Evolutionary conservation across 2,888 invertebrate species (phyloP).

Genomic region (Cataglyphis cursor): DNA sequence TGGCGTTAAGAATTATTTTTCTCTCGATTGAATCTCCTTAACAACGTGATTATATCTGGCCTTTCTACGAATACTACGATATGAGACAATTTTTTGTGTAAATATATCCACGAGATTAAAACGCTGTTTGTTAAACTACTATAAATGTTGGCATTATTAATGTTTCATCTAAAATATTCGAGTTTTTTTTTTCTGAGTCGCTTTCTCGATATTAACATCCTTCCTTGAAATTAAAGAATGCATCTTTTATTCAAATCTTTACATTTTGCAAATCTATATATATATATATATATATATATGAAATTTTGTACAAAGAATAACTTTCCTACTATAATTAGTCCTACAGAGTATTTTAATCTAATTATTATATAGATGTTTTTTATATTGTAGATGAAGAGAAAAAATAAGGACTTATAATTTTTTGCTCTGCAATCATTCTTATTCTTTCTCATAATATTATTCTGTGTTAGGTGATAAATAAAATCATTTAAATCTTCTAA

Average conservation of each 20-base stretch:
- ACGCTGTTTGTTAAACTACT: conserved; percentile 44
- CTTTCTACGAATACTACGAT: conserved; percentile 36
- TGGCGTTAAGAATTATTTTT: conserved; percentile 45
- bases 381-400: neutral
- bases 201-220: neutral
- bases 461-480: neutral
- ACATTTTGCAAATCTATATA: neutral
- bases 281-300: neutral
- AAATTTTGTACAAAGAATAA: conserved; percentile 19
- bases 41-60: conserved; percentile 52
- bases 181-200: neutral
- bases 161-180: neutral
- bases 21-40: conserved; percentile 33
- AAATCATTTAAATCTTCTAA: conserved; percentile 16
- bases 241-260: neutral
- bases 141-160: neutral
- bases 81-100: conserved; percentile 36
- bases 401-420: conserved; percentile 9
- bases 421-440: neutral
- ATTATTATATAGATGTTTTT: too few species aligned
- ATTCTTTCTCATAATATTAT: conserved; percentile 3
- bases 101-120: conserved; percentile 48
- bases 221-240: neutral
- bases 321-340: neutral
- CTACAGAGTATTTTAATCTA: conserved; percentile 7